Conservation (phyloP, 2,888 invertebrate genomes). For the Erynnis tages region DNA sequence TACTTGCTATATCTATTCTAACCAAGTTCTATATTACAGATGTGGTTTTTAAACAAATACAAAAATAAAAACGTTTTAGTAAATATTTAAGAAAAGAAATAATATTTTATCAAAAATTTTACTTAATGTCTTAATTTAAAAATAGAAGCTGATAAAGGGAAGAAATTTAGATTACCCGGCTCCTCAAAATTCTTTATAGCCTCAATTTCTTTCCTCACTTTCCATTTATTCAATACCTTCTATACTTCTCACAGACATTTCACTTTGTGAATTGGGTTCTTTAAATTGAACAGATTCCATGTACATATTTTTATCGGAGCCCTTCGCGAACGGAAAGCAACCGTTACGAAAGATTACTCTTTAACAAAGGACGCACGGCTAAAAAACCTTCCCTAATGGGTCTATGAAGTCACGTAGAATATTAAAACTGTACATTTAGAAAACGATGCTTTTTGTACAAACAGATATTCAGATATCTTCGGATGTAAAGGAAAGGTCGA, state of each 20-base stretch:
- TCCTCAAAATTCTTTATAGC: not conserved
- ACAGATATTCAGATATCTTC: constrained; percentile 7
- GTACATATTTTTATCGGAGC: constrained; percentile 29
- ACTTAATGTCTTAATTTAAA: too few relatives aligned
- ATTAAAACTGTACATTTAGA: constrained; percentile 46
- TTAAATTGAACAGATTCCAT: constrained; percentile 13
- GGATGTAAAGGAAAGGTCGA: constrained; percentile 14
- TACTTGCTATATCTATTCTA: too few relatives aligned
- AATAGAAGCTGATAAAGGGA: too few relatives aligned
- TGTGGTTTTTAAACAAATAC: too few relatives aligned
- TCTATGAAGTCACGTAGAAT: constrained; percentile 74
- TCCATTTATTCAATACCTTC: not conserved
- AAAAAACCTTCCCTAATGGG: constrained; percentile 62
- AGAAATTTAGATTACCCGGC: too few relatives aligned
- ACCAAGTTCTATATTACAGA: too few relatives aligned
- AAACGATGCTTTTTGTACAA: constrained; percentile 22
- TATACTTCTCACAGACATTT: not conserved
- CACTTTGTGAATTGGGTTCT: constrained; percentile 18
- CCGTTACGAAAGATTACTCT: constrained; percentile 67
- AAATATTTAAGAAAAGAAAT: too few relatives aligned
- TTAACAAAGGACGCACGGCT: constrained; percentile 54
- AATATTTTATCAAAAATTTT: too few relatives aligned
- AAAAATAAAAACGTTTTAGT: too few relatives aligned
- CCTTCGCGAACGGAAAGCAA: constrained; percentile 47
- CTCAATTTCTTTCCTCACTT: not conserved